A percentile compares a stretch with the other conserved stretches of the same genome.
These are phyloP conservation scores for Platycheirus rosarum DNA, from an alignment of 2,888 invertebrate genomes.

Conservation along the genomic window DNA sequence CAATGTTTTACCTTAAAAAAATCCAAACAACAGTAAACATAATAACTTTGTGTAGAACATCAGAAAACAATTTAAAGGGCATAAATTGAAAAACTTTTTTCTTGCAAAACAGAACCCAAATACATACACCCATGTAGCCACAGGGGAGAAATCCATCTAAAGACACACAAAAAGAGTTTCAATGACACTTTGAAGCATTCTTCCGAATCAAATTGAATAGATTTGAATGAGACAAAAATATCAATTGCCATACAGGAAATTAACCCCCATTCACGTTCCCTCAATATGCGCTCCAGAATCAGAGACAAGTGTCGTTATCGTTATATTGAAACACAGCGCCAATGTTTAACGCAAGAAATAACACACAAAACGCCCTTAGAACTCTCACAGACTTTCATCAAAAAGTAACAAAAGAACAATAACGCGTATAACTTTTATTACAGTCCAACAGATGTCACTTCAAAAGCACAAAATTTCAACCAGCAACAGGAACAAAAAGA, in stretches of 20 bases:
- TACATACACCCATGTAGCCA: background rate
- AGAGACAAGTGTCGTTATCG: slow-evolving; percentile 15
- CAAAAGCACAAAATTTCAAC: slow-evolving; percentile 47
- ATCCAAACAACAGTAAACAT: slow-evolving; percentile 49
- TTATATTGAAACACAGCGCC: slow-evolving; percentile 37
- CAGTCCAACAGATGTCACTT: slow-evolving; percentile 73
- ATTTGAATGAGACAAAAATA: slow-evolving; percentile 35
- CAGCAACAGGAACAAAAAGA: slow-evolving; percentile 16
- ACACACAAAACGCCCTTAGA: slow-evolving; percentile 10
- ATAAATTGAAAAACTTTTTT: slow-evolving; percentile 29
- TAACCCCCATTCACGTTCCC: slow-evolving; percentile 1
- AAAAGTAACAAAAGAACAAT: slow-evolving; percentile 53
- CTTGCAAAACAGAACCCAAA: too few species aligned
- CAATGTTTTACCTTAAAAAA: background rate
- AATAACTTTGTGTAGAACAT: slow-evolving; percentile 59
- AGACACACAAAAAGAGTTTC: background rate
- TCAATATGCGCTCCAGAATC: background rate
- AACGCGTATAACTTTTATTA: slow-evolving; percentile 70
- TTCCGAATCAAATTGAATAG: slow-evolving; percentile 64
- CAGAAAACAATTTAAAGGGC: slow-evolving; percentile 62
- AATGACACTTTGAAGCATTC: slow-evolving; percentile 61
- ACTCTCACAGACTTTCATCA: background rate
- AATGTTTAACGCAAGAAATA: slow-evolving; percentile 11
- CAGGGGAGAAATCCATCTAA: slow-evolving; percentile 35
- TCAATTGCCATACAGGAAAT: slow-evolving; percentile 33